Evolutionary conservation across 2,888 invertebrate genomes (phyloP).

Genomic region (Acronicta psi): DNA sequence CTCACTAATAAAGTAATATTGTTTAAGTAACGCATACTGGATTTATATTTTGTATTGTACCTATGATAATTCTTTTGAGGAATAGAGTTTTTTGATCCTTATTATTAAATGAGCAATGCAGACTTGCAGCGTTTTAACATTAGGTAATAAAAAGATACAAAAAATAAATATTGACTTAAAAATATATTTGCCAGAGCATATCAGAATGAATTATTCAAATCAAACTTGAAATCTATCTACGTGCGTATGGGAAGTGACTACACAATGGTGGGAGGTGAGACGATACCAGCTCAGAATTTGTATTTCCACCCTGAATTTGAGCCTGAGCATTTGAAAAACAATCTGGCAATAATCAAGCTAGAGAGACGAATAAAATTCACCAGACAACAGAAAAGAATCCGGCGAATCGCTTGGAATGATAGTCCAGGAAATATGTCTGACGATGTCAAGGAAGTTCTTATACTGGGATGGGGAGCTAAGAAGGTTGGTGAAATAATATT

Average conservation of each 20-base stretch:
- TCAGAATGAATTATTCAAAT: conserved; percentile 43
- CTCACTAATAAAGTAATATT: too few species aligned
- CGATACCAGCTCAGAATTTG: conserved; percentile 52
- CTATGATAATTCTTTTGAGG: too few species aligned
- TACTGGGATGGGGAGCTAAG: conserved; percentile 70
- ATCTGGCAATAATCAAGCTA: conserved; percentile 63
- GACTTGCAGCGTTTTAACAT: too few species aligned
- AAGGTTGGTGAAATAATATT: conserved; percentile 41
- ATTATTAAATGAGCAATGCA: too few species aligned
- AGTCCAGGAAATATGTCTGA: conserved; percentile 17
- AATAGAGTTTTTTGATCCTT: too few species aligned
- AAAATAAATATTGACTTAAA: too few species aligned
- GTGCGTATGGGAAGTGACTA: conserved; percentile 65
- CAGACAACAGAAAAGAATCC: conserved; percentile 52
- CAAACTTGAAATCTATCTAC: conserved; percentile 45
- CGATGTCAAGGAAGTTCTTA: conserved; percentile 42
- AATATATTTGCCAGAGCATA: conserved; percentile 46
- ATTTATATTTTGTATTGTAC: too few species aligned
- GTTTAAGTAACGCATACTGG: too few species aligned
- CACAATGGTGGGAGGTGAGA: conserved; percentile 53
- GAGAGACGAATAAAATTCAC: conserved; percentile 37
- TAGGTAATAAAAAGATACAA: too few species aligned
- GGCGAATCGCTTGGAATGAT: conserved; percentile 59
- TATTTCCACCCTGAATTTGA: conserved; percentile 65
- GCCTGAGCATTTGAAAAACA: conserved; percentile 56